phyloP scores from a whole-genome alignment of 2,888 invertebrate genomes.

The Acronicta leporina region DNA sequence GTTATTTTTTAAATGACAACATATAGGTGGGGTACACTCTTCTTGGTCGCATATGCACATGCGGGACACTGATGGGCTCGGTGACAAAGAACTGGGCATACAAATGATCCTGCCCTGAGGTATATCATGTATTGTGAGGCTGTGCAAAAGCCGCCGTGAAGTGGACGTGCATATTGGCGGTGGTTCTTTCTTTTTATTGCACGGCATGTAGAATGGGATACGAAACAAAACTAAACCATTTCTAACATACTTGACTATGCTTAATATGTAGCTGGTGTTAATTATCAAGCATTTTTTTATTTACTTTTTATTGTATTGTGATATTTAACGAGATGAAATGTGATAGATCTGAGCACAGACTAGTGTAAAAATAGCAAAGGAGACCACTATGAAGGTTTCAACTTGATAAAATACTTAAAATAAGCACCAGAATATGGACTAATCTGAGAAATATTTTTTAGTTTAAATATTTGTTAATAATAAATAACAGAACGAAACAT shows the following conservation, averaged over 20 bases:
- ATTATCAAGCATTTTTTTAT: conserved; percentile 6
- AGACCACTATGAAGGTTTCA: not conserved
- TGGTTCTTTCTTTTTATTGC: conserved; percentile 5
- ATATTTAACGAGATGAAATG: not conserved
- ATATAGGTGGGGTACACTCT: not conserved
- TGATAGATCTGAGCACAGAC: conserved; percentile 13
- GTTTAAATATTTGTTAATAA: too few relatives aligned
- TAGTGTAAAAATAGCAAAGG: not conserved
- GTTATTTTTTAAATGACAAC: not conserved
- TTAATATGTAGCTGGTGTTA: not conserved
- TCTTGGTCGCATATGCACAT: conserved; percentile 10
- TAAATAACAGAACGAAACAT: too few relatives aligned
- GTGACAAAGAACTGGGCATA: not conserved
- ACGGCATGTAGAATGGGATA: conserved; percentile 19
- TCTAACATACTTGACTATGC: not conserved
- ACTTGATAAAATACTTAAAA: too few relatives aligned
- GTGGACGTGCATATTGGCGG: not conserved
- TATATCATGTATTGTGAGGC: conserved; percentile 8
- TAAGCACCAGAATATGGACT: too few relatives aligned
- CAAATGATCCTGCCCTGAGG: not conserved
- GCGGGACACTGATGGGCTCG: not conserved
- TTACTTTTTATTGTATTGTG: not conserved
- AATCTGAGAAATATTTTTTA: too few relatives aligned
- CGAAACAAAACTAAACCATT: conserved; percentile 19
- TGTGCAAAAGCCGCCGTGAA: not conserved